phyloP scores from a whole-genome alignment of 2,113 vertebrate genomes.

The Percopsis transmontana region DNA sequence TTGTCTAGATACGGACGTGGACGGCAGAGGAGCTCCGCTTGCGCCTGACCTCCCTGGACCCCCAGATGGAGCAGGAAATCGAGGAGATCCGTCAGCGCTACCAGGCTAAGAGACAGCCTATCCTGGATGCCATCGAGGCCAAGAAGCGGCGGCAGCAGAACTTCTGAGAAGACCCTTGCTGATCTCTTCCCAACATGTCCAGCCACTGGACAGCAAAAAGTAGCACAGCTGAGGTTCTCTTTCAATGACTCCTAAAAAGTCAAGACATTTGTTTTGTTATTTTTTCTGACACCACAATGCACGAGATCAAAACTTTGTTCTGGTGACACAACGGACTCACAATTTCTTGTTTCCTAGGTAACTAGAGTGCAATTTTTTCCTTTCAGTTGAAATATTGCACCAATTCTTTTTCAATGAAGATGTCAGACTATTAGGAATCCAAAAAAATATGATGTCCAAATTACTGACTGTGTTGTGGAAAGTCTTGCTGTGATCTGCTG shows the following conservation, averaged over 20 bases:
- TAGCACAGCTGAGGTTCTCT: background rate
- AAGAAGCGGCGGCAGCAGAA: conserved; percentile 92
- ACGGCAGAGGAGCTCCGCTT: conserved; percentile 87
- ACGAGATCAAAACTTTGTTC: background rate
- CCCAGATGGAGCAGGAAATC: conserved; percentile 97
- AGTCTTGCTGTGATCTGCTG: background rate
- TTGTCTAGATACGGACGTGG: conserved; percentile 84
- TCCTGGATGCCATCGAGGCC: conserved; percentile 92
- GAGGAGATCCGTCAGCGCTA: conserved; percentile 94
- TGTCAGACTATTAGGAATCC: background rate
- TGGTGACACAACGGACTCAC: background rate
- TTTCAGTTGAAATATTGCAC: background rate
- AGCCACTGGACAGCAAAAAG: background rate
- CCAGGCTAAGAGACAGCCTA: conserved; percentile 91
- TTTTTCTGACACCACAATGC: background rate
- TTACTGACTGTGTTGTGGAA: conserved; percentile 11
- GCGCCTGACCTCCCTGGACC: conserved; percentile 86
- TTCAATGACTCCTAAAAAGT: background rate
- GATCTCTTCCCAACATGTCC: background rate
- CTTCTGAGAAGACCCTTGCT: conserved; percentile 74
- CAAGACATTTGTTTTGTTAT: background rate
- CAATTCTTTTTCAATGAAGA: background rate
- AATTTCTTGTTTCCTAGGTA: background rate
- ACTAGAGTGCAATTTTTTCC: too few species aligned
- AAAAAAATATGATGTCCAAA: background rate